Percentiles rank a stretch among this genome's conserved stretches.
Conservation (phyloP, 2,113 vertebrate genomes). For the Coptodon bakossiorum region DNA sequence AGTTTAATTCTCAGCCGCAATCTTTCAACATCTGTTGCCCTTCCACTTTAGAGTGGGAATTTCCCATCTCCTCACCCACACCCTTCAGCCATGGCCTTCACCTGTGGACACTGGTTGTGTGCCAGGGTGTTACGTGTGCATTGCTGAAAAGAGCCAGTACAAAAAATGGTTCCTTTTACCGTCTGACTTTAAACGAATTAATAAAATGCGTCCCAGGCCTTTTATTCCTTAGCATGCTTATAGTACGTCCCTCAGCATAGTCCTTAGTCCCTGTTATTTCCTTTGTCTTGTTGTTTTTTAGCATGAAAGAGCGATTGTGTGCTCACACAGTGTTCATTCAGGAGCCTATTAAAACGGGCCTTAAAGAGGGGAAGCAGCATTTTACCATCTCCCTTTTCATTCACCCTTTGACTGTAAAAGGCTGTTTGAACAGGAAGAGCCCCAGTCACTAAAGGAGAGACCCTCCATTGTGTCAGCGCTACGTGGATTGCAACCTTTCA, state of each 20-base stretch:
- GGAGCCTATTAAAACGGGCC: slow-evolving; percentile 2
- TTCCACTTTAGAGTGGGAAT: neutral
- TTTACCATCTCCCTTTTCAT: slow-evolving; percentile 27
- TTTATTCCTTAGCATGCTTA: neutral
- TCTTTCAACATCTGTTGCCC: slow-evolving; percentile 18
- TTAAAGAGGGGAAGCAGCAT: neutral
- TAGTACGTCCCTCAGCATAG: neutral
- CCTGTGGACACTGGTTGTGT: neutral
- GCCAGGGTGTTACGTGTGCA: neutral
- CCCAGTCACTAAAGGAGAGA: neutral
- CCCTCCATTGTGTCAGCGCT: neutral
- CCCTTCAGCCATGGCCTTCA: neutral
- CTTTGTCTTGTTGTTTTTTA: slow-evolving; percentile 13
- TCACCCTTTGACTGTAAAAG: slow-evolving; percentile 12
- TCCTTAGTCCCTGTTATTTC: neutral
- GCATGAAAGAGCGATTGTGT: neutral
- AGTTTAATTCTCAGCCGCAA: neutral
- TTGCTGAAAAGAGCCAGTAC: neutral
- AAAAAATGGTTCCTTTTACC: neutral
- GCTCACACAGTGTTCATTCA: slow-evolving; percentile 6
- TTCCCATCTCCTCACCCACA: neutral
- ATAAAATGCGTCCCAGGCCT: neutral
- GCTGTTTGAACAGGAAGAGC: slow-evolving; percentile 30
- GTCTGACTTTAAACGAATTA: neutral
- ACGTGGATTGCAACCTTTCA: neutral